phyloP scores from a whole-genome alignment of 1,140 invertebrate genomes.

The Vollenhovia emeryi region DNA sequence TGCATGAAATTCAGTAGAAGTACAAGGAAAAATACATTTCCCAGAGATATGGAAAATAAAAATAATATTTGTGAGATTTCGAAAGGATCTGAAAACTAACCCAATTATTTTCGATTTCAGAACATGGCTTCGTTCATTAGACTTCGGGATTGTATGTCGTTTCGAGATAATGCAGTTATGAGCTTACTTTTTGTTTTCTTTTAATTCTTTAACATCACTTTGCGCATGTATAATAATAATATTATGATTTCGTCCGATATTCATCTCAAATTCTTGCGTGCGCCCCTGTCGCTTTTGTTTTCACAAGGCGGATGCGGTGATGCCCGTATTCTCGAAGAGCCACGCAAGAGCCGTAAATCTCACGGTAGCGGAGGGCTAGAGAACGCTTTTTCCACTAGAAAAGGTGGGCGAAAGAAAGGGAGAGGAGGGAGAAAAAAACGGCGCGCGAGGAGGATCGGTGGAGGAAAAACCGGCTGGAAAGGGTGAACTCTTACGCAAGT shows the following conservation, averaged over 20 bases:
- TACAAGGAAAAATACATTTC: background rate
- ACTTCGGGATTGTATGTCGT: background rate
- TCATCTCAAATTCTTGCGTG: background rate
- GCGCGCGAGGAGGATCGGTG: background rate
- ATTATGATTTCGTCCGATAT: background rate
- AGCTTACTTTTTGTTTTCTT: background rate
- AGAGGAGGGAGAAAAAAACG: background rate
- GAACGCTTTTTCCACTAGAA: constrained; percentile 39
- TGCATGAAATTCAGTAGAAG: background rate
- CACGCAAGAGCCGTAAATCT: constrained; percentile 64
- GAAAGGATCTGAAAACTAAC: background rate
- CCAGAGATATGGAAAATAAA: background rate
- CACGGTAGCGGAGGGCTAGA: constrained; percentile 26
- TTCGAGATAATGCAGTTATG: background rate
- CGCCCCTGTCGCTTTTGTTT: constrained; percentile 47
- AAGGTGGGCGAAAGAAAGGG: background rate
- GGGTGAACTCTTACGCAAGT: background rate
- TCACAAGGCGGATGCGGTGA: background rate
- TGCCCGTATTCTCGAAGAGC: constrained; percentile 28
- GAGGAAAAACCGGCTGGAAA: constrained; percentile 9
- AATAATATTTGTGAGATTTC: background rate
- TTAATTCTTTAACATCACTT: background rate
- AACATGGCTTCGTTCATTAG: background rate
- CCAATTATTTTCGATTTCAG: background rate
- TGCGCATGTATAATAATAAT: background rate